These are phyloP conservation scores for Scomber japonicus DNA, from an alignment of 2,113 vertebrate species.

Conservation along the genomic window DNA sequence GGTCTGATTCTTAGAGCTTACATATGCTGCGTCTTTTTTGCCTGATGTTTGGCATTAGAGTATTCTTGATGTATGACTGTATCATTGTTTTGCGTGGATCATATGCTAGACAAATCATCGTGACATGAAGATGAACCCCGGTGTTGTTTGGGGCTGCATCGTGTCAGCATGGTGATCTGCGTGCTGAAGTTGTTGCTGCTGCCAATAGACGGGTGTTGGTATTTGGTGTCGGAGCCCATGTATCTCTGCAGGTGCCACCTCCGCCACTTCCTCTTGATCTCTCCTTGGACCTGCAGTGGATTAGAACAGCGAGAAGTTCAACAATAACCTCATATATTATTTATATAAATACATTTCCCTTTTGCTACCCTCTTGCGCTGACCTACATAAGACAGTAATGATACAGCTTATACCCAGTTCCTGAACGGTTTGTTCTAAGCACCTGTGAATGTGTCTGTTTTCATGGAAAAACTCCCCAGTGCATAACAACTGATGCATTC, in stretches of 20 bases:
- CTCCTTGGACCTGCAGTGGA: conserved; percentile 90
- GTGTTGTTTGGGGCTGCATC: conserved; percentile 96
- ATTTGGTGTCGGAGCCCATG: conserved; percentile 95
- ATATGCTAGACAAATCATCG: conserved; percentile 79
- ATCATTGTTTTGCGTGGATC: conserved; percentile 13
- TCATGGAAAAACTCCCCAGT: too few relatives aligned
- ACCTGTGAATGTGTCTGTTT: not conserved
- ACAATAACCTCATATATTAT: not conserved
- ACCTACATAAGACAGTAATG: not conserved
- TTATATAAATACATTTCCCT: not conserved
- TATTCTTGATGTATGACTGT: not conserved
- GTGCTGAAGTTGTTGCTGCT: conserved; percentile 97
- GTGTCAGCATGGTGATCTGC: conserved; percentile 97
- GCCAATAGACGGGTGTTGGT: conserved; percentile 95
- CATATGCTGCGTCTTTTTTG: not conserved
- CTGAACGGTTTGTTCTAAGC: not conserved
- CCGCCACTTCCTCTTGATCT: conserved; percentile 99
- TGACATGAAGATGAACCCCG: conserved; percentile 75
- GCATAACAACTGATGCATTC: not conserved
- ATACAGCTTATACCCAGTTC: not conserved
- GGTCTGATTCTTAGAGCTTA: not conserved
- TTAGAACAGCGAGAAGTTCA: not conserved
- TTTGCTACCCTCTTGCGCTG: not conserved
- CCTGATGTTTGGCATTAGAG: conserved; percentile 23
- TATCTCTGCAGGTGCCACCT: conserved; percentile 98